Base-by-base conservation (phyloP, 2,888 invertebrate species). In the Stramonita haemastoma region DNA sequence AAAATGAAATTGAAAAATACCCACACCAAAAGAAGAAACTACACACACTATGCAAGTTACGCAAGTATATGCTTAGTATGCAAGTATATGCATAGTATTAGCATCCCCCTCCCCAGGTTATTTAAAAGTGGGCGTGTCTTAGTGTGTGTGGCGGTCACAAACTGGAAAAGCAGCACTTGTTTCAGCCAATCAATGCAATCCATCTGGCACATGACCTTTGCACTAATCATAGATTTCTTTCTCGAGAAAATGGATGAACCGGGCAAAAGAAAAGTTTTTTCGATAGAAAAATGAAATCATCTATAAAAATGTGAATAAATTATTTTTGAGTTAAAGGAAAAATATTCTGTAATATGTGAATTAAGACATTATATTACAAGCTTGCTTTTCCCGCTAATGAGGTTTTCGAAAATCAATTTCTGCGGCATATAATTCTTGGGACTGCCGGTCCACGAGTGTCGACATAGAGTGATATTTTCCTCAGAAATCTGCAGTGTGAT, bases 121-220 rank as follows among this genome's bases (percentile, higher is more conserved):
- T 34, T 19, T 26, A 26, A 11, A 83, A 46, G 46, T 36, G 81
- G 81, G 81, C 46, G 81, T 83, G 81, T 83, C 46, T 73, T n/a
- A 29, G 11, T 1, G 26, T 66, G 66, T 66, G 26, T 17, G 66
- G 66, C 13, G 26, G 66, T 26, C 17, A 66, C 66, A 66, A 17
- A 66, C 26, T 66, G 19, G 66, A 66, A 66, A 66, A 17, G 66
- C 6, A 22, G 26, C 66, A 1, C 26, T 66, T 66, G 66, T 66
- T 17, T 29, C 66, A 90, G 29, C 90, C 90, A 90, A 90, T 90
- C 60, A 89, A 86, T 46, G 32, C 46, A 29, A 85, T 86, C 87
- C 90, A 90, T 85, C 77, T 90, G 89, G 60, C 77, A 84, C 73
- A 73, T 87, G 84, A 87, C 56, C 32, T 87, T 88, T 87, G 66